Evolutionary conservation across 2,113 vertebrate genomes (phyloP).

Genomic region (Gambusia holbrooki): DNA sequence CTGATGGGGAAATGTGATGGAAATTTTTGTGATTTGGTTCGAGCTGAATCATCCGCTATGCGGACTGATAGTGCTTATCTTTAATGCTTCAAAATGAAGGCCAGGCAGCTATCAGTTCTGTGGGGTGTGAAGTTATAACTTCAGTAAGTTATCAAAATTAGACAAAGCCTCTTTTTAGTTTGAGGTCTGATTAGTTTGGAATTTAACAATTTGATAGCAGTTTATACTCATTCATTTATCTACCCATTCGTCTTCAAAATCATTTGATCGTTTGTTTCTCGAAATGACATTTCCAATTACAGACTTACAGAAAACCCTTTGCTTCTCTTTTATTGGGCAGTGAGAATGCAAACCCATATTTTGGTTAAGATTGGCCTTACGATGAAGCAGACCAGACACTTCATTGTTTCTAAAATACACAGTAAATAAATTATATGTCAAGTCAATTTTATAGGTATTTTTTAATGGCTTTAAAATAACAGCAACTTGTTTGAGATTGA

Average conservation of each 20-base stretch:
- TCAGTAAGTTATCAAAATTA: neutral
- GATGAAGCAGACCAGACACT: too few relatives aligned
- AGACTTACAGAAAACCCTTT: neutral
- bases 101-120: neutral
- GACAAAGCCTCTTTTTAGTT: neutral
- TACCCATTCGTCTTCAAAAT: neutral
- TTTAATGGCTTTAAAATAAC: too few relatives aligned
- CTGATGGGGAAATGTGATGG: conserved; percentile 8
- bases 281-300: neutral
- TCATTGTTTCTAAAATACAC: too few relatives aligned
- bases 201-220: too few relatives aligned
- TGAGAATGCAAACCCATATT: neutral
- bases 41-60: neutral
- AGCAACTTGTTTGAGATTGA: too few relatives aligned
- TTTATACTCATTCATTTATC: neutral
- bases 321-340: neutral
- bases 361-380: too few relatives aligned
- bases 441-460: neutral
- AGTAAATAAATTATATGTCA: too few relatives aligned
- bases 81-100: neutral
- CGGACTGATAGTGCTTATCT: neutral
- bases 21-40: neutral
- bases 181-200: too few relatives aligned
- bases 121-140: neutral
- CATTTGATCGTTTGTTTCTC: neutral